phyloP scores from a whole-genome alignment of 1,140 invertebrate species.

The Drosophila grimshawi region DNA sequence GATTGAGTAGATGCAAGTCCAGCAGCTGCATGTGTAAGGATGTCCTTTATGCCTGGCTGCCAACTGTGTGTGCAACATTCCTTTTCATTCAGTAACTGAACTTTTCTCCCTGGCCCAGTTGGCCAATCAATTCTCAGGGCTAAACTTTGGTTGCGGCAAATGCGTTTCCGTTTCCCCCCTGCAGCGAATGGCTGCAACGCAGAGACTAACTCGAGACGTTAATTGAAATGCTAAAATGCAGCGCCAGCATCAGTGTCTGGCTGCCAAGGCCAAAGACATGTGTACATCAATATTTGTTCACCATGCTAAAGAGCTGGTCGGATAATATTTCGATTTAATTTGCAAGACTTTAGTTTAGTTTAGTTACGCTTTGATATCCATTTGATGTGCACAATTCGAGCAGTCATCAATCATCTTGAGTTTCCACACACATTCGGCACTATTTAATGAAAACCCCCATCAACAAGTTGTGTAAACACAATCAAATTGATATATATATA shows the following conservation, averaged over 20 bases:
- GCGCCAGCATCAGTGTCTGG: conserved; percentile 3
- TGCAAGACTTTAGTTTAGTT: not conserved
- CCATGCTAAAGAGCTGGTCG: not conserved
- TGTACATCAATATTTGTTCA: conserved; percentile 7
- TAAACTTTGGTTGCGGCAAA: no score
- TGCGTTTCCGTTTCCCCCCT: no score
- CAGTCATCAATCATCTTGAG: not conserved
- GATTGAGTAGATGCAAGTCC: no score
- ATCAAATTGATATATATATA: not conserved
- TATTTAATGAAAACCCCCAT: no score
- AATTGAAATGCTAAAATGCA: conserved; percentile 43
- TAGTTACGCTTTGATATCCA: not conserved
- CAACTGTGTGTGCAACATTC: no score
- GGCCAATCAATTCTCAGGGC: no score
- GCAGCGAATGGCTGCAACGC: no score
- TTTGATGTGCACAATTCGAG: not conserved
- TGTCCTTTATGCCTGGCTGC: no score
- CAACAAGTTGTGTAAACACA: not conserved
- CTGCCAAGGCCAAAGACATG: not conserved
- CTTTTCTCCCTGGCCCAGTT: no score
- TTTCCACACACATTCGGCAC: not conserved
- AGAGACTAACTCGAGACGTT: conserved; percentile 13
- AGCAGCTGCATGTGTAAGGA: no score
- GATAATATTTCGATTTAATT: conserved; percentile 12
- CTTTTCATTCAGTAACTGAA: no score